phyloP scores from a whole-genome alignment of 2,888 invertebrate species.

The Cerastis leucographa region DNA sequence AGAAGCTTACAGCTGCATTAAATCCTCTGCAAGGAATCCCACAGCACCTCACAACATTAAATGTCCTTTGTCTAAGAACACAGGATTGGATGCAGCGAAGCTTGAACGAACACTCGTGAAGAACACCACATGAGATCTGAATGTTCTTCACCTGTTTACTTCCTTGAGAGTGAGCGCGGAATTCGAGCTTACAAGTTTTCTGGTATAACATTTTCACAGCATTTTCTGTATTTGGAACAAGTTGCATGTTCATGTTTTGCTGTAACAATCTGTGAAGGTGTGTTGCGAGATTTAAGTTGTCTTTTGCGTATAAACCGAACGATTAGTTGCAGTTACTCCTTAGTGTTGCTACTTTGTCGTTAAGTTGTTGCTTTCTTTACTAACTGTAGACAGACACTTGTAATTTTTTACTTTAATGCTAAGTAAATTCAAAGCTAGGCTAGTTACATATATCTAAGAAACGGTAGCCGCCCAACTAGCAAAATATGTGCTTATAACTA shows the following conservation, averaged over 20 bases:
- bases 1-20: slow-evolving; percentile 12
- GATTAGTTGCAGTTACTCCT: not conserved
- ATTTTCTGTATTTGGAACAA: not conserved
- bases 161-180: not conserved
- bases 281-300: not conserved
- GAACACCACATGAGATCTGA: slow-evolving; percentile 23
- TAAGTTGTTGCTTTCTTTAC: not conserved
- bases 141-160: slow-evolving; percentile 5
- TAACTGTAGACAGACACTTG: not conserved
- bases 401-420: not conserved
- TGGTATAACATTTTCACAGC: not conserved
- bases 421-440: not conserved
- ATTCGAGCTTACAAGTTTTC: not conserved
- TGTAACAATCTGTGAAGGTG: not conserved
- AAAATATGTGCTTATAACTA: too few relatives aligned
- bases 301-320: not conserved
- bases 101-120: slow-evolving; percentile 32
- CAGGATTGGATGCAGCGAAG: slow-evolving; percentile 34
- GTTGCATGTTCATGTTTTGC: not conserved
- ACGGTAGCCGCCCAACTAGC: too few relatives aligned
- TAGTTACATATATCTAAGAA: not conserved
- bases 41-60: slow-evolving; percentile 14
- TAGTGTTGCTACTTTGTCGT: not conserved
- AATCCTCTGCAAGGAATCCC: slow-evolving; percentile 14
- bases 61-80: slow-evolving; percentile 33